Base-by-base conservation (phyloP, 2,797 vertebrate species). In the Pipistrellus pygmaeus region DNA sequence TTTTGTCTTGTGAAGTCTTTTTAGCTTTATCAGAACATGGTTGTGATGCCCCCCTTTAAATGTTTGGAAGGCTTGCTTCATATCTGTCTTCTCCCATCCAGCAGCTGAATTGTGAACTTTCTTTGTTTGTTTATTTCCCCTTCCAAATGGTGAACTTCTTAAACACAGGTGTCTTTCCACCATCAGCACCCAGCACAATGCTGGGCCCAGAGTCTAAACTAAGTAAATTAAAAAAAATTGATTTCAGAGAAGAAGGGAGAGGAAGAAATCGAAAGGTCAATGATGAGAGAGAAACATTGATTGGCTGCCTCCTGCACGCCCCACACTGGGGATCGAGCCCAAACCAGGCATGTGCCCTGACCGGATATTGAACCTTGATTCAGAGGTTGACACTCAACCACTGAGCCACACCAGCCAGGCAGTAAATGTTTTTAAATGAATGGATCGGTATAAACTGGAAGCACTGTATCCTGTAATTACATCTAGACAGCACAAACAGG, bases 381-480 rank as follows among this genome's bases (percentile, higher is more conserved):
- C 27, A 30, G 13, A 62, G 27, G 60, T 30, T 6, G 27, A 62
- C 60, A 62, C 13, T 30, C 60, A 62, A 62, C 60, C 60, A 62
- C 60, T 62, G 27, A 62, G 13, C 60, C 12, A 62, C 60, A 62
- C 60, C 60, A 62, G 27, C 60, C 12, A 62, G 60, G 27, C 60
- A 62, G 60, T 62, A 87, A 92, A 93, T 85, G 91, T 82, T 93
- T 71, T 89, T 38, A 77, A 77, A 20, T 89, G 93, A 93, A 57
- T 80, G 96, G 72, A 38, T 94, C 32, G 38, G 93, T 57, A 44
- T 57, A 71, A 78, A 32, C 78, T 44, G 84, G 71, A 60, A 81
- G 85, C 35, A 21, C 92, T 11, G 84, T 60, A n/a, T 95, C 94
- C 95, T 90, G 76, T 96, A 92, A 96, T 96, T 95, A 57, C 83